These are phyloP conservation scores for Ommatoiulus sabulosus DNA, from an alignment of 2,888 invertebrate species.

Conservation along the genomic window DNA sequence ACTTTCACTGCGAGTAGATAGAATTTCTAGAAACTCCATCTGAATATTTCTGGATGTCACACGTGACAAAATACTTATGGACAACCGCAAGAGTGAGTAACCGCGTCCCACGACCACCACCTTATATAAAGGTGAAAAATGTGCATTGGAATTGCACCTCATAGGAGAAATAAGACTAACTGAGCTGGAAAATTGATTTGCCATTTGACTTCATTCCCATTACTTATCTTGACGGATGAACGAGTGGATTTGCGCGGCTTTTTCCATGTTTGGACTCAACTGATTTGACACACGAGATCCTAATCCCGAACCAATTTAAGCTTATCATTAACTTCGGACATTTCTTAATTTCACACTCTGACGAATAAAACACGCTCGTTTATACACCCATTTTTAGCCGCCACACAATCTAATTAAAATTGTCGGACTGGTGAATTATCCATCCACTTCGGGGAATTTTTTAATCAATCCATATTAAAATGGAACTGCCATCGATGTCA, in stretches of 20 bases:
- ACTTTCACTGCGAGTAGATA: too few species aligned
- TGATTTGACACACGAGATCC: not conserved
- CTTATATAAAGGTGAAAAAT: not conserved
- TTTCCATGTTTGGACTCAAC: not conserved
- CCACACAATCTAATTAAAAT: slow-evolving; percentile 9
- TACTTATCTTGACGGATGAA: slow-evolving; percentile 28
- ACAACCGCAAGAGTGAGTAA: not conserved
- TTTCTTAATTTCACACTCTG: slow-evolving; percentile 28
- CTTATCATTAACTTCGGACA: not conserved
- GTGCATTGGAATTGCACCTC: slow-evolving; percentile 15
- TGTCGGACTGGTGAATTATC: not conserved
- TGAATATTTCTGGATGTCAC: too few species aligned
- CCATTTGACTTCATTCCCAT: slow-evolving; percentile 34
- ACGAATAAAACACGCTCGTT: not conserved
- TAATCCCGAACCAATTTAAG: not conserved
- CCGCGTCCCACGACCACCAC: not conserved
- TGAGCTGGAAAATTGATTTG: slow-evolving; percentile 28
- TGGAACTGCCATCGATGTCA: not conserved
- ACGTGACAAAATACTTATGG: not conserved
- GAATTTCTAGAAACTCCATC: too few species aligned
- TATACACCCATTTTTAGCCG: not conserved
- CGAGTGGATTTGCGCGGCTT: not conserved
- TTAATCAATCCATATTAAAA: not conserved
- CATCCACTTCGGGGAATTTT: not conserved
- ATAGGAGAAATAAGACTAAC: not conserved